Conservation (phyloP, 2,113 vertebrate species). For the Pteronura brasiliensis region DNA sequence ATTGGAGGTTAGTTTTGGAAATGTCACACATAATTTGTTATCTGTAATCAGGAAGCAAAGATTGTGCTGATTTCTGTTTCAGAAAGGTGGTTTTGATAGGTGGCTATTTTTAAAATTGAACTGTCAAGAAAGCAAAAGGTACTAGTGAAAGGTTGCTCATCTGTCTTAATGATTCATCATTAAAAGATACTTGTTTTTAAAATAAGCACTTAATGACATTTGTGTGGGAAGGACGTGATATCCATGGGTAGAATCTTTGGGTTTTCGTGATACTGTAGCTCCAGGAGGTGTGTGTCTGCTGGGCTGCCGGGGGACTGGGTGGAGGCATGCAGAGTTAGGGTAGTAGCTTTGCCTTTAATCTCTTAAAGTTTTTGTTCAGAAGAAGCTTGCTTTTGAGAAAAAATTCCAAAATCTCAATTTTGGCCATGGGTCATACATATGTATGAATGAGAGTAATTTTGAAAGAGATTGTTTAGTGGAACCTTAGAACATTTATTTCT, state of each 20-base stretch:
- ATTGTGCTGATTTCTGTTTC: constrained; percentile 71
- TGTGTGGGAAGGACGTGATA: neutral
- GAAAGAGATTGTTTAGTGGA: neutral
- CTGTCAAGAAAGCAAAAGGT: neutral
- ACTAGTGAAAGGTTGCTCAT: neutral
- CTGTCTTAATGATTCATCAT: neutral
- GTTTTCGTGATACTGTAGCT: neutral
- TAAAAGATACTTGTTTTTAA: neutral
- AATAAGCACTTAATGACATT: neutral
- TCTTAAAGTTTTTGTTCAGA: neutral
- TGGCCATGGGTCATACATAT: neutral
- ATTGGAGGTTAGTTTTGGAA: constrained; percentile 88
- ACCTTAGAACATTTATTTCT: neutral
- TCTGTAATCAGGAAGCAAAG: constrained; percentile 71
- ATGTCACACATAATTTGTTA: constrained; percentile 82
- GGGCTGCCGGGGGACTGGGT: neutral
- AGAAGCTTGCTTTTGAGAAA: neutral
- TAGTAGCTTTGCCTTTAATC: neutral
- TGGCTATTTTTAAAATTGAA: neutral
- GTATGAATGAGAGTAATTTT: neutral
- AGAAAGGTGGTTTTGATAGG: constrained; percentile 33
- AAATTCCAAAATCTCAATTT: neutral
- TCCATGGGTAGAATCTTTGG: neutral
- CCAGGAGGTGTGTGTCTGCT: accelerated
- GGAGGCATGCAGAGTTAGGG: neutral